Conservation (phyloP, 2,888 invertebrate genomes). For the Prostheceraeus crozeri region DNA sequence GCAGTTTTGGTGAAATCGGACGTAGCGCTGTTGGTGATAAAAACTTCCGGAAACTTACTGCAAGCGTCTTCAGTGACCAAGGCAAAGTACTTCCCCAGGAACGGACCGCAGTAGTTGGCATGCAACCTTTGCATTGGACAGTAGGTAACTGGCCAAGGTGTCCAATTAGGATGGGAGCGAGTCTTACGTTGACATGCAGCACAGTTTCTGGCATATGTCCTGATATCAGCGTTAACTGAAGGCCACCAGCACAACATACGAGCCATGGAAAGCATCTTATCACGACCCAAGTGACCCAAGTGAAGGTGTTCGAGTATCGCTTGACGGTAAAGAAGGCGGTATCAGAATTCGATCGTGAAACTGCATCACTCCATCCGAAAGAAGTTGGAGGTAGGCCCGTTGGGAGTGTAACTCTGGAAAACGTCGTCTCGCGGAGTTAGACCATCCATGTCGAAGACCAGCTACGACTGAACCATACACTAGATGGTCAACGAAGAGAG, state of each 20-base stretch:
- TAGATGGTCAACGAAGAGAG: slow-evolving; percentile 13
- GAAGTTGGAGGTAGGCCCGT: too few relatives aligned
- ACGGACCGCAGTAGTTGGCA: not conserved
- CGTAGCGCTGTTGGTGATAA: not conserved
- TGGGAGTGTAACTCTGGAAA: too few relatives aligned
- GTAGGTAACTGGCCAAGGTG: slow-evolving; percentile 16
- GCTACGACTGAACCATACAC: slow-evolving; percentile 17
- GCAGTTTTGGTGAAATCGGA: slow-evolving; percentile 2
- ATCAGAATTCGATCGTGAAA: too few relatives aligned
- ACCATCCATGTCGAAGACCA: slow-evolving; percentile 21
- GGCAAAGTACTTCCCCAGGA: not conserved
- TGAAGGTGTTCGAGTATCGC: not conserved
- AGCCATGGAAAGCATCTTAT: slow-evolving; percentile 15
- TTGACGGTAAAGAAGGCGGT: too few relatives aligned
- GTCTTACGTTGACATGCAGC: slow-evolving; percentile 17
- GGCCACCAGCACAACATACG: slow-evolving; percentile 12
- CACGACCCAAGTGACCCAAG: slow-evolving; percentile 6
- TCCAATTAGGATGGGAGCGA: slow-evolving; percentile 10
- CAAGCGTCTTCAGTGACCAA: not conserved
- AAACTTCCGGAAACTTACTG: slow-evolving; percentile 2
- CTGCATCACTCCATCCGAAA: too few relatives aligned
- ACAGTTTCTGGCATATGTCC: not conserved
- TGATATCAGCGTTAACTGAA: slow-evolving; percentile 2
- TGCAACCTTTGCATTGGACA: slow-evolving; percentile 13
- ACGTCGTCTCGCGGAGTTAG: slow-evolving; percentile 21